A percentile compares a stretch with the other conserved stretches of the same genome.
Conservation (phyloP, 2,888 invertebrate genomes). For the Diarsia dahlii region DNA sequence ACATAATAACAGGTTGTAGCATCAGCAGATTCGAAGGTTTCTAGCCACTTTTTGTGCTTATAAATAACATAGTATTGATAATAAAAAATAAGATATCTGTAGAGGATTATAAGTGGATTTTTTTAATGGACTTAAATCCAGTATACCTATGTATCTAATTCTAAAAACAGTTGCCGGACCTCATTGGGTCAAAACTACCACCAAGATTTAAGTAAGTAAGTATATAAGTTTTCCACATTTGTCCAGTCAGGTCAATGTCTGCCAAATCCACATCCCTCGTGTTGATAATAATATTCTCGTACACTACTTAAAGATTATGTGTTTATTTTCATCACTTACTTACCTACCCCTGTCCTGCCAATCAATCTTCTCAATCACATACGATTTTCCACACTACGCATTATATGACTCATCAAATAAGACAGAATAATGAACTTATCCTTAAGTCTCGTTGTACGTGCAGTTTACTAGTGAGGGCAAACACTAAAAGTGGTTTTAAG, state of each 20-base stretch:
- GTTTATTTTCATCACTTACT: neutral
- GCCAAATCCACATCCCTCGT: neutral
- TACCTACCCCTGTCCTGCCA: neutral
- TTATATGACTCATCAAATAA: neutral
- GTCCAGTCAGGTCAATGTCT: neutral
- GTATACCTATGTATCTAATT: neutral
- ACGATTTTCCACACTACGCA: neutral
- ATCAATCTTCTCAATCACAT: neutral
- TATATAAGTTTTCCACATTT: neutral
- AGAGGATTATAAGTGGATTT: neutral
- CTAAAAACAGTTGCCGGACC: neutral
- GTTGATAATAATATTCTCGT: too few species aligned
- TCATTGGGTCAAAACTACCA: neutral
- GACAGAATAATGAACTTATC: neutral
- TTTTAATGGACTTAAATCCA: too few species aligned
- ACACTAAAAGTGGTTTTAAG: too few species aligned
- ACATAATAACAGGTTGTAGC: slow-evolving; percentile 29
- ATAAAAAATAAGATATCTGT: neutral
- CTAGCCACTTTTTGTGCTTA: slow-evolving; percentile 17
- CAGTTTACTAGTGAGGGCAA: too few species aligned
- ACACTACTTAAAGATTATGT: neutral
- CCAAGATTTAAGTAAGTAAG: too few species aligned
- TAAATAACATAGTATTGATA: slow-evolving; percentile 14
- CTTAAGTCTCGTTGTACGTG: neutral
- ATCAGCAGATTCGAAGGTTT: slow-evolving; percentile 32